Conservation (phyloP, 2,797 vertebrate species). For the Gallirallus australis region DNA sequence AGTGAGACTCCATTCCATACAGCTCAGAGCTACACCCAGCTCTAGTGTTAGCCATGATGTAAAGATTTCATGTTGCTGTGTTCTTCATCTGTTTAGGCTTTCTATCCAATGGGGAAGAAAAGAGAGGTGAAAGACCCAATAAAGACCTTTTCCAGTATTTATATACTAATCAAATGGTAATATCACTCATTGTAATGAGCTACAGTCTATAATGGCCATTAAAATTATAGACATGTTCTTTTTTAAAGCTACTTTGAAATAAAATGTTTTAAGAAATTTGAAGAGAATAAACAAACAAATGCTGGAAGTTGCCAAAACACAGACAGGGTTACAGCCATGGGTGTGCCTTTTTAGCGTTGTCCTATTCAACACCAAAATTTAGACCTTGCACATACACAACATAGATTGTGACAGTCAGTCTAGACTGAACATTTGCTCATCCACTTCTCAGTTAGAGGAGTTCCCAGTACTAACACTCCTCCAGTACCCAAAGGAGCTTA, state of each 20-base stretch:
- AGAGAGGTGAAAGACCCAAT: background rate
- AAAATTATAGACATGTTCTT: background rate
- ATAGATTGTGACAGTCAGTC: background rate
- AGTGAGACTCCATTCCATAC: background rate
- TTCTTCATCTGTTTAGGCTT: background rate
- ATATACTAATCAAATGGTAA: background rate
- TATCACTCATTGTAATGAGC: background rate
- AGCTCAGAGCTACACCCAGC: background rate
- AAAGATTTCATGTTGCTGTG: background rate
- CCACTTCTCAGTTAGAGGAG: background rate
- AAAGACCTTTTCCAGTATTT: background rate
- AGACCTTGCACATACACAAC: fast-evolving
- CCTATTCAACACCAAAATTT: background rate
- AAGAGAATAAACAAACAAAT: background rate
- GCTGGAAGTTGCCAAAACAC: background rate
- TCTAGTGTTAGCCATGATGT: background rate
- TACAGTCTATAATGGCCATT: background rate
- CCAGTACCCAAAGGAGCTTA: background rate
- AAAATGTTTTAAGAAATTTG: background rate
- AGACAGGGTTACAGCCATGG: background rate
- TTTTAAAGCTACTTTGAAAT: background rate
- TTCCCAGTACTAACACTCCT: background rate
- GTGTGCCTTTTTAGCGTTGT: fast-evolving
- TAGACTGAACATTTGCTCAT: background rate
- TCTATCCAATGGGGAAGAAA: background rate